Evolutionary conservation across 2,797 vertebrate genomes (phyloP).

Genomic region (Neosalanx taihuensis): DNA sequence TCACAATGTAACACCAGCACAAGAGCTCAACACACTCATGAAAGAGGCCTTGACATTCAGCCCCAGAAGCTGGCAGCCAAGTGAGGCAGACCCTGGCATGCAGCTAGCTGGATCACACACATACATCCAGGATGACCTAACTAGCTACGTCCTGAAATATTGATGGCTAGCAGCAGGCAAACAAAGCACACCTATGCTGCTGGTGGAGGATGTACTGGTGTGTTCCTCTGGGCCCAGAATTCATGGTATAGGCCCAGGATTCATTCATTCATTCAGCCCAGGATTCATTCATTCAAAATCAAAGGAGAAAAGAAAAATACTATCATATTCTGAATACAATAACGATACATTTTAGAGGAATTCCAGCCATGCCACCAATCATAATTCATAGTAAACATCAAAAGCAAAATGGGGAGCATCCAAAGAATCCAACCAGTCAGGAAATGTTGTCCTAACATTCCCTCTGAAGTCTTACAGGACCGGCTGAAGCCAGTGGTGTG

Average conservation of each 20-base stretch:
- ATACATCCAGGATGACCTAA: conserved; percentile 33
- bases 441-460: neutral
- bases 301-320: neutral
- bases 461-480: neutral
- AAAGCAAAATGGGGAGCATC: neutral
- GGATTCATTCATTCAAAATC: neutral
- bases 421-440: neutral
- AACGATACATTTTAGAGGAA: too few species aligned
- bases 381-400: too few species aligned
- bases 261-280: neutral
- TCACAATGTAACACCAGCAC: neutral
- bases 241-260: neutral
- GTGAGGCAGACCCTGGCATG: conserved; percentile 20
- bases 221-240: neutral
- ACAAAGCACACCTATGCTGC: conserved; percentile 12
- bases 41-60: neutral
- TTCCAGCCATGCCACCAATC: too few species aligned
- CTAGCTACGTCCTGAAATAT: conserved; percentile 47
- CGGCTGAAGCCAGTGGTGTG: conserved; percentile 30
- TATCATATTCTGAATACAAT: too few species aligned
- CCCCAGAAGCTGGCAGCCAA: conserved; percentile 3
- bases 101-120: conserved; percentile 25
- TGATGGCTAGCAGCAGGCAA: conserved; percentile 31
- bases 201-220: neutral
- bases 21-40: neutral